Percentiles rank a stretch among this genome's conserved stretches.
These are phyloP conservation scores for Battus philenor DNA, from an alignment of 1,140 invertebrate genomes.

Conservation along the genomic window DNA sequence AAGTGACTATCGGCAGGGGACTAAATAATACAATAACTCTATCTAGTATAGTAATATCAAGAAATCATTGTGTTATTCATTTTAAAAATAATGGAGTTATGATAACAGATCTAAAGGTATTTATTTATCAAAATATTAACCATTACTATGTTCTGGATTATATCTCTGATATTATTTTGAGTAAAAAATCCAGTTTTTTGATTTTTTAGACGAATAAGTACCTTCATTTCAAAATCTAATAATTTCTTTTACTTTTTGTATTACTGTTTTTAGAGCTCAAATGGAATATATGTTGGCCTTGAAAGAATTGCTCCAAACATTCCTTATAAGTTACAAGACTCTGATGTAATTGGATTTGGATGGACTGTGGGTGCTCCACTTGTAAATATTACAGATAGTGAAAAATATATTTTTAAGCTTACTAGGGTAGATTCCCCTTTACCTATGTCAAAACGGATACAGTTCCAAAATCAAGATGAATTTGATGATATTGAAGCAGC, in stretches of 20 bases:
- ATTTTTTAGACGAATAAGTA: no score
- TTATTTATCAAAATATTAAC: background rate
- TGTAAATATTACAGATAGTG: conserved; percentile 38
- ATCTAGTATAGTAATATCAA: conserved; percentile 53
- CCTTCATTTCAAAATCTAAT: no score
- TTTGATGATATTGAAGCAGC: conserved; percentile 28
- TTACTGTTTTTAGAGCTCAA: conserved; percentile 52
- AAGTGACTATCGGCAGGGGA: conserved; percentile 50
- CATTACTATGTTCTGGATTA: background rate
- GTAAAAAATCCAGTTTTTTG: no score
- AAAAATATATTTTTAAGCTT: conserved; percentile 61
- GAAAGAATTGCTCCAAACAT: conserved; percentile 45
- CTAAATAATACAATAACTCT: conserved; percentile 46
- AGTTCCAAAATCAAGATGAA: conserved; percentile 45
- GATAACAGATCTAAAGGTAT: conserved; percentile 54
- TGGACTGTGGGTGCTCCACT: conserved; percentile 42
- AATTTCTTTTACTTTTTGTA: no score
- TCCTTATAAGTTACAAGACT: conserved; percentile 38
- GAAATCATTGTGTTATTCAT: conserved; percentile 52
- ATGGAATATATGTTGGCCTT: conserved; percentile 57
- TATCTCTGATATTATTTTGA: no score
- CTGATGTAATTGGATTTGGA: conserved; percentile 55
- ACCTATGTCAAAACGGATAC: conserved; percentile 34
- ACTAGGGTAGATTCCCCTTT: conserved; percentile 24
- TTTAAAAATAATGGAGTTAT: conserved; percentile 41